Conservation (phyloP, 92 coral and sea anemone species). For the Galaxea fascicularis region DNA sequence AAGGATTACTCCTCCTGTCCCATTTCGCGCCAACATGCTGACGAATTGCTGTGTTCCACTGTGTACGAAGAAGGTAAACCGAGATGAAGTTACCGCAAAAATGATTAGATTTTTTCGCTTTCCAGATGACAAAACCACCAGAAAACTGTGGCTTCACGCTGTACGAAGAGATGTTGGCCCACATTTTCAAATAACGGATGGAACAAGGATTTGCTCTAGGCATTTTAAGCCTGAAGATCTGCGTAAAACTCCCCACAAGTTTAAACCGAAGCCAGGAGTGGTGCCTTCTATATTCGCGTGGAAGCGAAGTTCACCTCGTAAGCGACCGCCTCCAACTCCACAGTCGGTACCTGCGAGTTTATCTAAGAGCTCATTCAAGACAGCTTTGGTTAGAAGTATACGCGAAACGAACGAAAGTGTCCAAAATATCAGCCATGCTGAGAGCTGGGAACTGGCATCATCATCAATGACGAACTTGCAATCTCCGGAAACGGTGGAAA, state of each 20-base stretch:
- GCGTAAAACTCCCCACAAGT: conserved; percentile 14
- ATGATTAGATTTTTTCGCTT: conserved; percentile 18
- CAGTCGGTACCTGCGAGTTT: background rate
- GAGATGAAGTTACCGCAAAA: conserved; percentile 21
- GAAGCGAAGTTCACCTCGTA: conserved; percentile 47
- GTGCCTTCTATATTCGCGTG: conserved; percentile 53
- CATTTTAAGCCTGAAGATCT: conserved; percentile 46
- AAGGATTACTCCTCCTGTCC: too few species aligned
- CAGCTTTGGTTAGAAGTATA: background rate
- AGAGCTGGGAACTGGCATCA: too few species aligned
- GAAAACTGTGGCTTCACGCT: conserved; percentile 51
- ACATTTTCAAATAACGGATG: conserved; percentile 10
- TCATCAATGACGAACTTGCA: conserved; percentile 13
- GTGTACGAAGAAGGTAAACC: conserved; percentile 54
- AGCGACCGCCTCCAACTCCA: conserved; percentile 40
- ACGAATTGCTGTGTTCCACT: conserved; percentile 47
- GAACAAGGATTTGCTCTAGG: conserved; percentile 49
- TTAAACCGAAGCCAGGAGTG: conserved; percentile 6
- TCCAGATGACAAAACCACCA: background rate
- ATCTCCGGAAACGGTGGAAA: conserved; percentile 18
- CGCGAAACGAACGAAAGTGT: conserved; percentile 20
- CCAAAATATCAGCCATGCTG: conserved; percentile 19
- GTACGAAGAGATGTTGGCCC: conserved; percentile 60
- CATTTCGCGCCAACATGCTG: too few species aligned
- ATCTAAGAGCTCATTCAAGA: too few species aligned